Evolutionary conservation across 2,888 invertebrate genomes (phyloP).

Genomic region (Lasioglossum lativentre): DNA sequence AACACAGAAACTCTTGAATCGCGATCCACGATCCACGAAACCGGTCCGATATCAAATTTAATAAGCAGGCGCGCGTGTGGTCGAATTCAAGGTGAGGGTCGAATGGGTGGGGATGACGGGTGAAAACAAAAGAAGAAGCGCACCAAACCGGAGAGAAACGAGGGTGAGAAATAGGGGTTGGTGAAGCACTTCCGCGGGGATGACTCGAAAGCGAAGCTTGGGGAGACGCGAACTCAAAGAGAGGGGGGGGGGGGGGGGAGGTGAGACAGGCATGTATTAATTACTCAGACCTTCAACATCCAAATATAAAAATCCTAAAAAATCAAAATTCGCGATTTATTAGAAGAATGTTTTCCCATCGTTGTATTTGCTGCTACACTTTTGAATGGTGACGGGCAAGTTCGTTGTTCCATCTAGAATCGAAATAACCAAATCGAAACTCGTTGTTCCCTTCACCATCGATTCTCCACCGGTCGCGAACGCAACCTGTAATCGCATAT

Average conservation of each 20-base stretch:
- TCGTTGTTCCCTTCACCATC: not conserved
- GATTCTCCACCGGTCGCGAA: not conserved
- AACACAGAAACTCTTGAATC: constrained; percentile 18
- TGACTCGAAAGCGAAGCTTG: not conserved
- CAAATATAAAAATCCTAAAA: not conserved
- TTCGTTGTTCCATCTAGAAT: not conserved
- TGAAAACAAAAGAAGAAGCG: not conserved
- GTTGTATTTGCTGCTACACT: not conserved
- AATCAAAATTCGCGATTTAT: not conserved
- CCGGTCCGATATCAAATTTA: constrained; percentile 45
- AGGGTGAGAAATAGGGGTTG: not conserved
- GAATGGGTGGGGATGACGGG: not conserved
- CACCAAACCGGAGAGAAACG: not conserved
- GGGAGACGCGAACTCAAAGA: not conserved
- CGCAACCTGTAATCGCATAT: constrained; percentile 34
- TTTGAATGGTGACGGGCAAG: not conserved
- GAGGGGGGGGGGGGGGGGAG: too few species aligned
- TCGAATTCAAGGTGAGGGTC: not conserved
- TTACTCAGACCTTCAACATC: not conserved
- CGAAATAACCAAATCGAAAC: not conserved
- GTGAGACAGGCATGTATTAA: not conserved
- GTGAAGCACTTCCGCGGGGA: not conserved
- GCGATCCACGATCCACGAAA: constrained; percentile 32
- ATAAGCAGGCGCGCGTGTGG: constrained; percentile 41
- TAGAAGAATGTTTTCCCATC: not conserved